A percentile compares a stretch with the other conserved stretches of the same genome.
These are phyloP conservation scores for Agrotis segetum DNA, from an alignment of 2,888 invertebrate genomes.

Conservation along the genomic window DNA sequence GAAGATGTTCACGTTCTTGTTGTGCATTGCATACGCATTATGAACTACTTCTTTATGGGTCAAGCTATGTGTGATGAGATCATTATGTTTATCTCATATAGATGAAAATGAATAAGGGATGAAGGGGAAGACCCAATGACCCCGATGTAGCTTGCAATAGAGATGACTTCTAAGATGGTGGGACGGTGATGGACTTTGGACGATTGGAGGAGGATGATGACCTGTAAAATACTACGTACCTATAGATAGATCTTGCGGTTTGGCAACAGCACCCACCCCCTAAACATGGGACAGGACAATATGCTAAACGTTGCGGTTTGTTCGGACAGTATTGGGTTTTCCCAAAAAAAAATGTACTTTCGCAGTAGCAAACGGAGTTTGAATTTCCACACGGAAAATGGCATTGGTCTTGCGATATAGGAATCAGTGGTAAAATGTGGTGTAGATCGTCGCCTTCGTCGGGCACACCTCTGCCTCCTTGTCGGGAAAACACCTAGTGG, in stretches of 20 bases:
- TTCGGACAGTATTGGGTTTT: neutral
- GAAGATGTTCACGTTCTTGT: constrained; percentile 14
- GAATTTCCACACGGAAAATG: neutral
- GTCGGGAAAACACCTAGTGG: neutral
- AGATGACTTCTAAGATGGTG: neutral
- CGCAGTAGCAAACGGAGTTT: neutral
- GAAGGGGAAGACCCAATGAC: neutral
- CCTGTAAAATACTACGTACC: neutral
- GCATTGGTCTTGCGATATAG: neutral
- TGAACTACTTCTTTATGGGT: constrained; percentile 17
- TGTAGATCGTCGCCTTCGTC: no score
- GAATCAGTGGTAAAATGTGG: neutral
- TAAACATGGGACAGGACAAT: neutral
- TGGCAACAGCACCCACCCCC: neutral
- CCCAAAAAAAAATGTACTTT: neutral
- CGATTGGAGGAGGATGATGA: neutral
- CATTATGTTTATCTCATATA: constrained; percentile 1
- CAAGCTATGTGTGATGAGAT: constrained; percentile 1
- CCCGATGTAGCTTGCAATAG: neutral
- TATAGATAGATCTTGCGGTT: neutral
- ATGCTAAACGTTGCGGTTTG: neutral
- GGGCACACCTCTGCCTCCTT: neutral
- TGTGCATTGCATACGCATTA: constrained; percentile 5
- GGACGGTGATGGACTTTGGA: no score
- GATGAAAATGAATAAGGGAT: neutral